Percentiles rank a stretch among this genome's conserved stretches.
Conservation (phyloP, 2,888 invertebrate genomes). For the Polyommatus iphigenia region DNA sequence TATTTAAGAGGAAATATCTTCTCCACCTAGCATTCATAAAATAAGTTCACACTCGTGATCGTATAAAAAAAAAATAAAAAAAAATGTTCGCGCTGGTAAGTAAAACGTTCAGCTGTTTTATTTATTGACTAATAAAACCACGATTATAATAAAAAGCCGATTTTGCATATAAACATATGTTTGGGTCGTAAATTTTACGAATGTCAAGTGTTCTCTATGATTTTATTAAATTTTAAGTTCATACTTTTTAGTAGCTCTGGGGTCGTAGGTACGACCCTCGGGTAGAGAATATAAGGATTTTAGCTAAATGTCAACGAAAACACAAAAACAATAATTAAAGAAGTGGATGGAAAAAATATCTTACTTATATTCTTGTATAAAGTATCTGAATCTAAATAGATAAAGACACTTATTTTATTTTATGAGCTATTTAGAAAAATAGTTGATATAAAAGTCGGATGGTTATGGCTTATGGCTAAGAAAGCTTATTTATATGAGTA, state of each 20-base stretch:
- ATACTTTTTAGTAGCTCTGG: neutral
- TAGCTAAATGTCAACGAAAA: neutral
- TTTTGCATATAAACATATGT: conserved; percentile 1
- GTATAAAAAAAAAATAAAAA: conserved; percentile 28
- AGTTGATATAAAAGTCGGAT: neutral
- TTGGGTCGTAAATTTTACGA: neutral
- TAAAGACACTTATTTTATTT: neutral
- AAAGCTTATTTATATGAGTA: neutral
- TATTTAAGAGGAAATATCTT: conserved; percentile 62
- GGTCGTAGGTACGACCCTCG: neutral
- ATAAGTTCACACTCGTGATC: conserved; percentile 38
- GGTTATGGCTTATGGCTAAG: neutral
- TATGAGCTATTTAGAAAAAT: neutral
- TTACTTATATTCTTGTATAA: too few relatives aligned
- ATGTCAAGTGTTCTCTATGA: neutral
- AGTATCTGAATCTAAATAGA: neutral
- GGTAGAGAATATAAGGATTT: neutral
- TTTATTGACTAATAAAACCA: conserved; percentile 20
- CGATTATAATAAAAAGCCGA: conserved; percentile 16
- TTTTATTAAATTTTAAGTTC: neutral
- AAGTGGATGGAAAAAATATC: neutral
- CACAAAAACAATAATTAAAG: neutral
- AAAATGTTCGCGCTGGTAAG: conserved; percentile 65
- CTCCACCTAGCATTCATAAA: conserved; percentile 39
- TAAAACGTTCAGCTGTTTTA: conserved; percentile 35